Evolutionary conservation across 2,797 vertebrate species (phyloP).

Genomic region (Trachops cirrhosus): DNA sequence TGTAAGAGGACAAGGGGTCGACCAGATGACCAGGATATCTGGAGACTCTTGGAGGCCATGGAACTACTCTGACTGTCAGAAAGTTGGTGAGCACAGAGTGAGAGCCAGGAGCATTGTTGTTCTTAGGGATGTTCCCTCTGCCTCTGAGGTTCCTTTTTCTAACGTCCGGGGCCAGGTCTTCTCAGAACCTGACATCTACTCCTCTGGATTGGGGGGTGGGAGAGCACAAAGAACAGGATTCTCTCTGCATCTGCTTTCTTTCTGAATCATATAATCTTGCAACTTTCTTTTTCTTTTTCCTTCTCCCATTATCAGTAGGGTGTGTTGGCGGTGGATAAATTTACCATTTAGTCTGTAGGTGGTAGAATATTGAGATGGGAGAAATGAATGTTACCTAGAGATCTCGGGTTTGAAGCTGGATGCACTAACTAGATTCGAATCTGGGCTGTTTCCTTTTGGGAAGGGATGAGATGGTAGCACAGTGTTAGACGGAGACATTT

Average conservation of each 20-base stretch:
- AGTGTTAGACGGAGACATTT: background rate
- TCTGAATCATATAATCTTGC: background rate
- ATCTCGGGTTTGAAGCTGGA: constrained; percentile 6
- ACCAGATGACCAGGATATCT: background rate
- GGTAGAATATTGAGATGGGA: background rate
- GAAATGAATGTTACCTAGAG: background rate
- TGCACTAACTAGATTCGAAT: background rate
- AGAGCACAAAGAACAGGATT: background rate
- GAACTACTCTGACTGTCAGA: background rate
- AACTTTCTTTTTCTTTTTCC: background rate
- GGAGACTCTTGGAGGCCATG: background rate
- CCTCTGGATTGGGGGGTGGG: background rate
- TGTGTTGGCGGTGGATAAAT: constrained; percentile 57
- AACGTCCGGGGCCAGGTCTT: background rate
- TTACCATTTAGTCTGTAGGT: constrained; percentile 35
- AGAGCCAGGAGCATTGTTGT: background rate
- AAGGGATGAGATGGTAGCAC: background rate
- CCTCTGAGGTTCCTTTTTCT: background rate
- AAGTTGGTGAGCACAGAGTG: background rate
- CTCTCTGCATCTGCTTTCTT: background rate
- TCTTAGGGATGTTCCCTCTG: background rate
- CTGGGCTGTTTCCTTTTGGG: background rate
- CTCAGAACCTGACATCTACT: background rate
- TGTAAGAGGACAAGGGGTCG: background rate
- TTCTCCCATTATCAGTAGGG: constrained; percentile 5